Conservation (phyloP, 2,888 invertebrate species). For the Neocrepidodera transversa region DNA sequence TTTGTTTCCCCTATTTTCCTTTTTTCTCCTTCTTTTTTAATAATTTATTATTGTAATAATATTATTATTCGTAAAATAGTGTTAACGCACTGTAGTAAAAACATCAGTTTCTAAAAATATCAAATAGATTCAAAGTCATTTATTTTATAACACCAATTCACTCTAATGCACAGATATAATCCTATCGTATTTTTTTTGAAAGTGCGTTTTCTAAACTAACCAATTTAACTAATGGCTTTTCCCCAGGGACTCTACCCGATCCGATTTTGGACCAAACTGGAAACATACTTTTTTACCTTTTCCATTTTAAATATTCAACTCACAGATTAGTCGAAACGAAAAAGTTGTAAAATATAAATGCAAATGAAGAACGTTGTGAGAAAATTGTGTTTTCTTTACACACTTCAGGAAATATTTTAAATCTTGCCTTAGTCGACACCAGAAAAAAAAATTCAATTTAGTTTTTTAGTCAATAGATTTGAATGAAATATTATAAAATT, state of each 20-base stretch:
- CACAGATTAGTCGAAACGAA: slow-evolving; percentile 18
- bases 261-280: background rate
- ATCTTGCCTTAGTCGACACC: background rate
- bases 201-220: background rate
- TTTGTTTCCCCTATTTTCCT: too few relatives aligned
- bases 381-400: slow-evolving; percentile 26
- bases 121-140: too few relatives aligned
- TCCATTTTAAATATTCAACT: slow-evolving; percentile 28
- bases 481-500: too few relatives aligned
- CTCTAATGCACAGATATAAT: background rate
- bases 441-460: too few relatives aligned
- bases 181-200: background rate
- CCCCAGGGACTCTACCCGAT: background rate
- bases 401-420: background rate
- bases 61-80: too few relatives aligned
- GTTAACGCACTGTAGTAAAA: too few relatives aligned
- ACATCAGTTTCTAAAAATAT: too few relatives aligned
- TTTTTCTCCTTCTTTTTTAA: too few relatives aligned
- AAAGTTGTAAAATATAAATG: slow-evolving; percentile 33
- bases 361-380: slow-evolving; percentile 25
- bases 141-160: background rate
- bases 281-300: slow-evolving; percentile 3
- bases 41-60: too few relatives aligned
- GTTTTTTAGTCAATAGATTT: too few relatives aligned
- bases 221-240: background rate